Conservation (phyloP, 2,797 vertebrate species). For the Ctenochaetus hawaiiensis region DNA sequence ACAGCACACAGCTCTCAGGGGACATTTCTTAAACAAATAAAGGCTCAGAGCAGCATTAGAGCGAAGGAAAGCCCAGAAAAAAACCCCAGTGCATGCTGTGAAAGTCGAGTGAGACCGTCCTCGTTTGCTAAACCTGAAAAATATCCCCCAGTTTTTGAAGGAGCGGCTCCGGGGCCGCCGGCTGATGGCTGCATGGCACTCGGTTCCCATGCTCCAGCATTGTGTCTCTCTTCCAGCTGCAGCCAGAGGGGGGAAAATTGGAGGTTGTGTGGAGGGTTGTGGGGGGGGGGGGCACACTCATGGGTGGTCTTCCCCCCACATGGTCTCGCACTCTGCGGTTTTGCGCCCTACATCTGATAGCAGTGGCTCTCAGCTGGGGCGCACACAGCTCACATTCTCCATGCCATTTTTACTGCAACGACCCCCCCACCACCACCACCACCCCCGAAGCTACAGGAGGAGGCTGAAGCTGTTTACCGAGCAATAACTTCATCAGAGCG, state of each 20-base stretch:
- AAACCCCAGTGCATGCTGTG: conserved; percentile 11
- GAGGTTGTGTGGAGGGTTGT: not conserved
- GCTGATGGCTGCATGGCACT: conserved; percentile 42
- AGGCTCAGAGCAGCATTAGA: conserved; percentile 43
- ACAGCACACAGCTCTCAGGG: conserved; percentile 46
- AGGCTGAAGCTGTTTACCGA: conserved; percentile 72
- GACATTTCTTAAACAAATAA: conserved; percentile 60
- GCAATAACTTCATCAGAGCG: conserved; percentile 61
- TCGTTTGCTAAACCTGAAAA: conserved; percentile 61
- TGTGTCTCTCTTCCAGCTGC: conserved; percentile 81
- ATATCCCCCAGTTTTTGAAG: conserved; percentile 53
- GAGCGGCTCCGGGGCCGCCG: conserved; percentile 55
- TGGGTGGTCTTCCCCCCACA: conserved; percentile 86
- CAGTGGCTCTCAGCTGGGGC: conserved; percentile 82
- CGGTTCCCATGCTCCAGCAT: conserved; percentile 81
- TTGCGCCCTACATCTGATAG: conserved; percentile 85
- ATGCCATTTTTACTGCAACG: conserved; percentile 69
- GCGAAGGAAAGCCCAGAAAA: conserved; percentile 32
- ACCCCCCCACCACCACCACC: conserved; percentile 4
- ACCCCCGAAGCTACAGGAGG: conserved; percentile 32
- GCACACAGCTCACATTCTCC: conserved; percentile 71
- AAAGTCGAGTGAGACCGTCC: conserved; percentile 50
- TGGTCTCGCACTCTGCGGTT: conserved; percentile 84
- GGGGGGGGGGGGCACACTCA: conserved; percentile 67
- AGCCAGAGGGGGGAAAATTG: conserved; percentile 60